Base-by-base conservation (phyloP, 2,888 invertebrate genomes). In the Drosophila mettleri region DNA sequence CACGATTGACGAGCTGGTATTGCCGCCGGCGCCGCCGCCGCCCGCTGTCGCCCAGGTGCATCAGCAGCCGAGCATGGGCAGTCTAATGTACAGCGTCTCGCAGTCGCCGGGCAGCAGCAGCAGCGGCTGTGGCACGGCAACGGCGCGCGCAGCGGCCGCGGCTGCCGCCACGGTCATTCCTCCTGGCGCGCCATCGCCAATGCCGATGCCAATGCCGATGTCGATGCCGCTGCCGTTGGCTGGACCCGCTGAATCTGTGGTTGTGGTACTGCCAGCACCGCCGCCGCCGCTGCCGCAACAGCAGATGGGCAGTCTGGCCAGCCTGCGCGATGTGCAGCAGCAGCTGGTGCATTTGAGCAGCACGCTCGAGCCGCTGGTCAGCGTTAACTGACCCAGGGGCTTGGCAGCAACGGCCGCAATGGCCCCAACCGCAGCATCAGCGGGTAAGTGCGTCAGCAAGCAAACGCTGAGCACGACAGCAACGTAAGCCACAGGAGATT, bases 1-100 rank as follows among this genome's bases (percentile, higher is more conserved):
- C 71, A 92, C 92, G 63, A 91, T 92, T 80, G 92, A 92, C 83
- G 92, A 92, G 64, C 78, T 92, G 20, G 85, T 90, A 3, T 51
- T 91, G 66, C 92, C 92, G 4, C 89, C 92, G 12, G 89, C 91
- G 10, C 90, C 91, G 22, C 88, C 91, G 3, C 90, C 91, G 14
- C 86, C 90, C 5, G 59, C 48, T 2, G 36, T 69, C 22, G 79
- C 79, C 33, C 74, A 78, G 48, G 64, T 77, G 18, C 79, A 64
- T 61, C 86, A 49, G 61, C 85, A 80, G 45, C 80, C 86, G 31
- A 78, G 67, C 57, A 74, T 79, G 78, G 77, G 75, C 53, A 85
- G 80, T 16, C 65, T 85, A 6, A 83, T 88, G 78, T 83, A 80
- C 53, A 82, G 69, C 53, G 79, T 71, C 8, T 62, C 75, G 18